Base-by-base conservation (phyloP, 2,113 vertebrate species). In the Prolemur simus region DNA sequence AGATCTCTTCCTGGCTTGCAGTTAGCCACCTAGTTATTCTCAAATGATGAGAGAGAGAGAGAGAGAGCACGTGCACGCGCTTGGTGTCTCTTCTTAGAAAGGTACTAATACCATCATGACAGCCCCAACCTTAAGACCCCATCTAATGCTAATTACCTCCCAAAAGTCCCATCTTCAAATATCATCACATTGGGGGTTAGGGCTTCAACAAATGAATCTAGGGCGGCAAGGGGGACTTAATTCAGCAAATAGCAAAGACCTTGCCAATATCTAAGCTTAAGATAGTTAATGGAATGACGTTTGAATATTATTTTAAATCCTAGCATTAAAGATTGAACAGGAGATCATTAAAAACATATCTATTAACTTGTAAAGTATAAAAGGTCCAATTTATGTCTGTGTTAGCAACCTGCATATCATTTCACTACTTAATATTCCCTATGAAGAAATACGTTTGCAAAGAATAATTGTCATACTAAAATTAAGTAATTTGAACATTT, bases 251-350 rank as follows among this genome's bases (percentile, higher is more conserved):
- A 74, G 54, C 23, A 89, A 96, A 94, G 81, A 89, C n/a, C 25
- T 87, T 42, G 29, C 12, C n/a, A 56, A 18, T 60, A 64, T 88
- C 27, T 97, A 95, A 74, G 1, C 82, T 96, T 91, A 73, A 8
- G 21, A n/a, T 91, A 87, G 20, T 89, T 85, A 95, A 63, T 52
- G 17, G 32, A 13, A 77, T 78, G 14, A 23, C 32, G 58, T 56
- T 86, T 90, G 27, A 32, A 89, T 91, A 71, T 37, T 80, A 94
- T 90, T 92, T 84, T 95, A 88, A 92, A 91, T 95, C 5, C n/a
- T 96, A 42, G 45, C 60, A 71, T 66, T 84, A 92, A 96, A 89
- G 27, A 34, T 7, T 37, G 42, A 89, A 27, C 18, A 95, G 66
- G 54, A 95, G n/a, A 74, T 90, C 49, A 93, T 81, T 93, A 85